Conservation (phyloP, 2,113 vertebrate species). For the Neomonachus schauinslandi region DNA sequence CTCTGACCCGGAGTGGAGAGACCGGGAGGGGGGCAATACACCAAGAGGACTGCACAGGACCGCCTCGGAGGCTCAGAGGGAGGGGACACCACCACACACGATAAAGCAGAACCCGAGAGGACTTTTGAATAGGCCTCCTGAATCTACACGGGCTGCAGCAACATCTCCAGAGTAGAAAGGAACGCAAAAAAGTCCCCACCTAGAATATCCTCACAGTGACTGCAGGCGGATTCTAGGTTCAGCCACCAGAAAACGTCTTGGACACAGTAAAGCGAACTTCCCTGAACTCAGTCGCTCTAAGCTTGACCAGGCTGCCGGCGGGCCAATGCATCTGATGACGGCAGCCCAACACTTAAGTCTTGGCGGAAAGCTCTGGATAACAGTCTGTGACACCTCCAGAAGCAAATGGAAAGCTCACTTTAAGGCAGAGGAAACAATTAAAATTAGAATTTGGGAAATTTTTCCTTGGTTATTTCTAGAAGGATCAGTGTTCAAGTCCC, state of each 20-base stretch:
- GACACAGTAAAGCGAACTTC: not conserved
- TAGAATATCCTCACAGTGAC: fast-evolving
- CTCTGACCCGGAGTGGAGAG: not conserved
- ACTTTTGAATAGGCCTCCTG: not conserved
- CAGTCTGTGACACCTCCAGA: not conserved
- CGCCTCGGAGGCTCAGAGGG: not conserved
- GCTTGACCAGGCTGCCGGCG: fast-evolving
- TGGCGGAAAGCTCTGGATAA: too few relatives aligned
- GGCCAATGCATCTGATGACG: not conserved
- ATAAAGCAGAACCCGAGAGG: not conserved
- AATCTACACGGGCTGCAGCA: not conserved
- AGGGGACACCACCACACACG: not conserved
- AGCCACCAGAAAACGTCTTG: not conserved
- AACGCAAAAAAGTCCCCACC: not conserved
- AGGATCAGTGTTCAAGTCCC: not conserved
- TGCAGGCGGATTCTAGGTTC: too few relatives aligned
- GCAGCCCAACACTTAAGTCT: fast-evolving
- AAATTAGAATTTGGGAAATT: not conserved
- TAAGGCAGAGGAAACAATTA: not conserved
- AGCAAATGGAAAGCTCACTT: not conserved
- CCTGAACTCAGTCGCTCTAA: not conserved
- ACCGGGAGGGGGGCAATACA: not conserved
- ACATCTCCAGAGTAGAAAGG: not conserved
- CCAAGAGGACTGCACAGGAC: not conserved
- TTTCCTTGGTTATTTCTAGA: not conserved